These are phyloP conservation scores for Gymnoscelis rufifasciata DNA, from an alignment of 2,888 invertebrate species.

Conservation along the genomic window DNA sequence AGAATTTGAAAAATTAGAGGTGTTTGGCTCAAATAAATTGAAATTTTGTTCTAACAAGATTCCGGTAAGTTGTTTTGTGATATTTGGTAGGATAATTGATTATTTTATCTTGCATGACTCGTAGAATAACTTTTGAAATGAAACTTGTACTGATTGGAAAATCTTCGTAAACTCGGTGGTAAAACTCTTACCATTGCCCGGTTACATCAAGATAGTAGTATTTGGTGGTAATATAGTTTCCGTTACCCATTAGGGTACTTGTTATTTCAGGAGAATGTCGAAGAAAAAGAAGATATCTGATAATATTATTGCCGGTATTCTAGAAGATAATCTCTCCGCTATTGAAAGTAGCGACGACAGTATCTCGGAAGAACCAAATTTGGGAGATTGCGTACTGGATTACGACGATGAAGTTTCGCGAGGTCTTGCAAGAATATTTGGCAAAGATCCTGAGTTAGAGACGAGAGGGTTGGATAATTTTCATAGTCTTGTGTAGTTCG, in stretches of 20 bases:
- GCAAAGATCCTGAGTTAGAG: slow-evolving; percentile 6
- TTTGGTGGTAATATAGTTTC: slow-evolving; percentile 2
- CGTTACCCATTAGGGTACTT: slow-evolving; percentile 2
- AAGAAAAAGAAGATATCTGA: slow-evolving; percentile 15
- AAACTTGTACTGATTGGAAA: slow-evolving; percentile 1
- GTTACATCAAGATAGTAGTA: slow-evolving; percentile 3
- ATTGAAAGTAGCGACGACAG: slow-evolving; percentile 11
- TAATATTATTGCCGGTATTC: slow-evolving; percentile 13
- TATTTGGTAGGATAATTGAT: slow-evolving; percentile 2
- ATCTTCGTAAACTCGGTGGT: slow-evolving; percentile 2
- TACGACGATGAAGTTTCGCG: slow-evolving; percentile 12
- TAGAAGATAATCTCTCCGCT: slow-evolving; percentile 14
- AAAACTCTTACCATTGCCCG: slow-evolving; percentile 6
- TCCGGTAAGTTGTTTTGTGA: slow-evolving; percentile 1
- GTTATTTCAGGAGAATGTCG: slow-evolving; percentile 7
- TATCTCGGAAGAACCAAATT: slow-evolving; percentile 1
- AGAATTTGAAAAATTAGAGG: neutral
- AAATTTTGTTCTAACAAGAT: slow-evolving; percentile 1
- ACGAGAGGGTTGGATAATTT: slow-evolving; percentile 5
- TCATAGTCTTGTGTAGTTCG: too few species aligned
- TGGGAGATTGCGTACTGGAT: slow-evolving; percentile 7
- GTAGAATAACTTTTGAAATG: slow-evolving; percentile 1
- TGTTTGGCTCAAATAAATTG: slow-evolving; percentile 2
- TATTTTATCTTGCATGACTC: neutral
- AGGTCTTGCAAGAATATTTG: slow-evolving; percentile 9